Percentiles rank a stretch among this genome's conserved stretches.
These are phyloP conservation scores for Horisme vitalbata DNA, from an alignment of 2,888 invertebrate species.

Conservation along the genomic window DNA sequence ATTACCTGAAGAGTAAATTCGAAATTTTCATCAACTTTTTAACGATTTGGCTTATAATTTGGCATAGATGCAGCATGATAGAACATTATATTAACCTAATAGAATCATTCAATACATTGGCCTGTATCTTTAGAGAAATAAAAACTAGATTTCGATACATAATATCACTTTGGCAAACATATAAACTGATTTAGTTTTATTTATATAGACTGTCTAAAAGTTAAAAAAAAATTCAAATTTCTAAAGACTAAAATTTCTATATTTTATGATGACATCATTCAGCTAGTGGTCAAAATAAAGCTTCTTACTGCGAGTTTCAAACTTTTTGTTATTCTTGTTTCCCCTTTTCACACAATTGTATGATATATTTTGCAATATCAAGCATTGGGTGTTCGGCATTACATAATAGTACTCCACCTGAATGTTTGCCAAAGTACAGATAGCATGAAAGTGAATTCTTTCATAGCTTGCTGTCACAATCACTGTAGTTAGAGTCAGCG, in stretches of 20 bases:
- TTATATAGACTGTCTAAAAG: too few relatives aligned
- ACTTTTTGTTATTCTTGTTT: too few relatives aligned
- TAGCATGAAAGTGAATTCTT: constrained; percentile 13
- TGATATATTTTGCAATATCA: too few relatives aligned
- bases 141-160: not conserved
- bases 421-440: constrained; percentile 13
- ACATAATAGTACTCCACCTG: not conserved
- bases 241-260: too few relatives aligned
- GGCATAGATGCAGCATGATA: constrained; percentile 31
- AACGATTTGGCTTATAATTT: constrained; percentile 31
- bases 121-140: not conserved
- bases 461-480: constrained; percentile 39
- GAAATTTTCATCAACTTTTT: constrained; percentile 18
- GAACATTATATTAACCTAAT: constrained; percentile 22
- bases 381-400: not conserved
- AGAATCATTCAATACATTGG: not conserved
- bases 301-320: too few relatives aligned
- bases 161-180: constrained; percentile 25
- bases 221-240: too few relatives aligned
- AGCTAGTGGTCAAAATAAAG: too few relatives aligned
- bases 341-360: too few relatives aligned
- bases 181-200: not conserved
- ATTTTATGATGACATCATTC: too few relatives aligned
- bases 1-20: constrained; percentile 16
- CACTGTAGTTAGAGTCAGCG: constrained; percentile 56